These are phyloP conservation scores for Symphodus melops DNA, from an alignment of 2,113 vertebrate species.

Conservation along the genomic window DNA sequence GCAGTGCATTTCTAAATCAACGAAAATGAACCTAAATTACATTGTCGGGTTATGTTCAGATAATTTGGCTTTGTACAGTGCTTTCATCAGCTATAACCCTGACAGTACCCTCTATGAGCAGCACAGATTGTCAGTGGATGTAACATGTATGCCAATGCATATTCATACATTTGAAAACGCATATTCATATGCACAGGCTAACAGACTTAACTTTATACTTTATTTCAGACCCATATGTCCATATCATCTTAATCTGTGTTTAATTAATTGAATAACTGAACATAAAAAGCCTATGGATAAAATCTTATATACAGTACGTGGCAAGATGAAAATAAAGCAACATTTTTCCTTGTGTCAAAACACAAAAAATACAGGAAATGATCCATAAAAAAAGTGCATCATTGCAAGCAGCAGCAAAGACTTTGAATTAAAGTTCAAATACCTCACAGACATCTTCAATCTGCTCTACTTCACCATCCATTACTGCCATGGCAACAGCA, in stretches of 20 bases:
- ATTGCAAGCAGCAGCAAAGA: not conserved
- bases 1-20: slow-evolving; percentile 69
- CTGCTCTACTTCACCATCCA: slow-evolving; percentile 62
- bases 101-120: too few species aligned
- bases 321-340: not conserved
- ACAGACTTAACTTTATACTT: too few species aligned
- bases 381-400: not conserved
- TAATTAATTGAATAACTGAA: not conserved
- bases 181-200: too few species aligned
- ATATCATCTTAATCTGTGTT: too few species aligned
- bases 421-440: slow-evolving; percentile 31
- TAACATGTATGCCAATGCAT: too few species aligned
- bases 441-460: slow-evolving; percentile 80
- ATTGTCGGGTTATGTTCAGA: too few species aligned
- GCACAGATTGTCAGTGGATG: too few species aligned
- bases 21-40: slow-evolving; percentile 31
- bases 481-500: slow-evolving; percentile 79
- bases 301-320: fast-evolving
- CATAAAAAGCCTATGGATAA: not conserved
- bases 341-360: not conserved
- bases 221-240: too few species aligned
- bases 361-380: not conserved
- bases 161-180: too few species aligned
- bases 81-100: too few species aligned
- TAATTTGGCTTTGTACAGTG: too few species aligned